Conservation (phyloP, 2,113 vertebrate genomes). For the Xenopus laevis region DNA sequence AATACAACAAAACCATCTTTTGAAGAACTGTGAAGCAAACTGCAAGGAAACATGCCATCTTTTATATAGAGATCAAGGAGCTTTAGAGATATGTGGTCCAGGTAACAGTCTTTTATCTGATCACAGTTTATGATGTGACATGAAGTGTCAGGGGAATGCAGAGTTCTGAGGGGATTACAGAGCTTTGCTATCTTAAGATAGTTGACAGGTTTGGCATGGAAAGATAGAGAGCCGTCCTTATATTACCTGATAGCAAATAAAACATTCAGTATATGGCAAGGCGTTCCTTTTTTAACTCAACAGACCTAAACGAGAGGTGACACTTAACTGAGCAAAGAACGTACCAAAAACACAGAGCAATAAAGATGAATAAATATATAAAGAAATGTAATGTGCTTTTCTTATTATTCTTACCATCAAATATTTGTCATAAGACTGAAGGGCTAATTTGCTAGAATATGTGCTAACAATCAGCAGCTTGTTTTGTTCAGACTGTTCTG, state of each 20-base stretch:
- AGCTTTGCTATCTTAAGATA: slow-evolving; percentile 27
- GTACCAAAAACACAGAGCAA: not conserved
- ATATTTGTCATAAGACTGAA: too few relatives aligned
- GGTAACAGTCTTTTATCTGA: slow-evolving; percentile 38
- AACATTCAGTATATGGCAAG: not conserved
- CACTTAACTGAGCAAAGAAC: not conserved
- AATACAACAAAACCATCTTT: slow-evolving; percentile 19
- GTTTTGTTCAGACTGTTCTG: too few relatives aligned
- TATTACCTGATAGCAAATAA: slow-evolving; percentile 14
- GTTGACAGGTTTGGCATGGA: slow-evolving; percentile 23
- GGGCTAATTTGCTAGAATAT: too few relatives aligned
- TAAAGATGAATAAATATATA: too few relatives aligned
- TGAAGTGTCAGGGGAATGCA: slow-evolving; percentile 39
- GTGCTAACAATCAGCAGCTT: too few relatives aligned
- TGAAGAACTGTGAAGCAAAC: not conserved
- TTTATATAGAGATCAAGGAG: slow-evolving; percentile 37
- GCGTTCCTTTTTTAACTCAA: not conserved
- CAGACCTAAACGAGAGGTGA: not conserved
- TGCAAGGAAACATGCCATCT: slow-evolving; percentile 14
- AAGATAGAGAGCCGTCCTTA: slow-evolving; percentile 10
- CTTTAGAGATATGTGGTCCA: slow-evolving; percentile 26
- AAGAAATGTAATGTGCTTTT: too few relatives aligned
- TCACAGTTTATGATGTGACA: slow-evolving; percentile 34
- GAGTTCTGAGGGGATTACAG: slow-evolving; percentile 36
- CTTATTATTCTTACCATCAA: too few relatives aligned